phyloP scores from a whole-genome alignment of 2,888 invertebrate species.

The Syrphus vitripennis region DNA sequence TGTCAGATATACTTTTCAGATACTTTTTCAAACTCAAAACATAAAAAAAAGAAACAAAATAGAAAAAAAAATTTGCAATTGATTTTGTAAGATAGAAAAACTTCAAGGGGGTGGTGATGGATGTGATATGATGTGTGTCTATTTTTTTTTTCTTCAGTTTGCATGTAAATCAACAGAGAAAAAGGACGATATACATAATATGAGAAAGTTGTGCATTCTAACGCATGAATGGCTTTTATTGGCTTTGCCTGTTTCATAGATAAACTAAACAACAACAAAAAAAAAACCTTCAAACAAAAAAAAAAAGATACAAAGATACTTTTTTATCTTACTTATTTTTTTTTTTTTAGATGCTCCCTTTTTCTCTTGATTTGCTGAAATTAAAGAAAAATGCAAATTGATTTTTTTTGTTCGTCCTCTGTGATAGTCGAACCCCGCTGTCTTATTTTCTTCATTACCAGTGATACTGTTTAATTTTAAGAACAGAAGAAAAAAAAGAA shows the following conservation, averaged over 20 bases:
- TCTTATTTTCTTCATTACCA: conserved; percentile 15
- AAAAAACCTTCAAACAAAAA: conserved; percentile 3
- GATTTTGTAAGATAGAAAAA: conserved; percentile 40
- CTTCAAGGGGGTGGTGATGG: conserved; percentile 11
- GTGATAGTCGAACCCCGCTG: conserved; percentile 7
- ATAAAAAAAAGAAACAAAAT: conserved; percentile 6
- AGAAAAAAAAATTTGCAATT: conserved; percentile 44
- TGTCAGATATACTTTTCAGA: conserved; percentile 36
- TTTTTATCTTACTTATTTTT: background rate
- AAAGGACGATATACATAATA: conserved; percentile 37
- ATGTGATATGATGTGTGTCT: background rate
- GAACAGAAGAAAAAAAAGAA: background rate
- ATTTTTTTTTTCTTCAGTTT: background rate
- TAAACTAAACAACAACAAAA: conserved; percentile 38
- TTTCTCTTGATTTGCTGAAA: conserved; percentile 64
- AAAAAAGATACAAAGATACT: conserved; percentile 21
- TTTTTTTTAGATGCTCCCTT: background rate
- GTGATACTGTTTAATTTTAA: conserved; percentile 44
- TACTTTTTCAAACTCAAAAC: conserved; percentile 26
- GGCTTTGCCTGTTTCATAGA: conserved; percentile 62
- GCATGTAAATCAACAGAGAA: conserved; percentile 64
- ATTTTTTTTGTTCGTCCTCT: conserved; percentile 15
- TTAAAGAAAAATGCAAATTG: conserved; percentile 71
- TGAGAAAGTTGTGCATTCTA: conserved; percentile 63
- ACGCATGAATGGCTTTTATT: conserved; percentile 70